phyloP scores from a whole-genome alignment of 2,888 invertebrate species.

The Escarpia spicata region DNA sequence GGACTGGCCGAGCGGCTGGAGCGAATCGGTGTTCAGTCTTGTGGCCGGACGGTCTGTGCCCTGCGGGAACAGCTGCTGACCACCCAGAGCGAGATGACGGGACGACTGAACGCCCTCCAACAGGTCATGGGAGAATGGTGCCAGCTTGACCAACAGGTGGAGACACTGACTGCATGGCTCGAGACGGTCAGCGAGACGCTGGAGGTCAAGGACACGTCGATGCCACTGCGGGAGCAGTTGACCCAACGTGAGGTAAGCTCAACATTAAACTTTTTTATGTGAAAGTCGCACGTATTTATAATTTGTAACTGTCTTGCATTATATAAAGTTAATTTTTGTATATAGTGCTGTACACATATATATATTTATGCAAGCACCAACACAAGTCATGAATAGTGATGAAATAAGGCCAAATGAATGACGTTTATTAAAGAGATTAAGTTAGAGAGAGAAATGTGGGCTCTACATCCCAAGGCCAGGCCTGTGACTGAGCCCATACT shows the following conservation, averaged over 20 bases:
- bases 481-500: too few species aligned
- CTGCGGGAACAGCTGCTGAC: conserved; percentile 2
- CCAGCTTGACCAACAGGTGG: conserved; percentile 92
- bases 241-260: conserved; percentile 49
- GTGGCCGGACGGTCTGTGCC: background rate
- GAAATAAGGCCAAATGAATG: too few species aligned
- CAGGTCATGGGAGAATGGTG: conserved; percentile 96
- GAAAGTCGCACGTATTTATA: background rate
- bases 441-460: too few species aligned
- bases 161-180: conserved; percentile 88
- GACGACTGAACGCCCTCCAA: conserved; percentile 66
- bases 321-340: too few species aligned
- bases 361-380: too few species aligned
- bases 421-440: too few species aligned
- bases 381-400: too few species aligned
- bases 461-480: too few species aligned
- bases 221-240: conserved; percentile 52
- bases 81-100: background rate
- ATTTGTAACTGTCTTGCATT: too few species aligned
- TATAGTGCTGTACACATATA: too few species aligned
- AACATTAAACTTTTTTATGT: background rate
- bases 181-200: conserved; percentile 75
- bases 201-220: conserved; percentile 27
- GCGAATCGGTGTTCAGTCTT: background rate
- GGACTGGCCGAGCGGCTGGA: background rate